phyloP scores from a whole-genome alignment of 1,140 invertebrate genomes.

The Drosophila fuyamai region DNA sequence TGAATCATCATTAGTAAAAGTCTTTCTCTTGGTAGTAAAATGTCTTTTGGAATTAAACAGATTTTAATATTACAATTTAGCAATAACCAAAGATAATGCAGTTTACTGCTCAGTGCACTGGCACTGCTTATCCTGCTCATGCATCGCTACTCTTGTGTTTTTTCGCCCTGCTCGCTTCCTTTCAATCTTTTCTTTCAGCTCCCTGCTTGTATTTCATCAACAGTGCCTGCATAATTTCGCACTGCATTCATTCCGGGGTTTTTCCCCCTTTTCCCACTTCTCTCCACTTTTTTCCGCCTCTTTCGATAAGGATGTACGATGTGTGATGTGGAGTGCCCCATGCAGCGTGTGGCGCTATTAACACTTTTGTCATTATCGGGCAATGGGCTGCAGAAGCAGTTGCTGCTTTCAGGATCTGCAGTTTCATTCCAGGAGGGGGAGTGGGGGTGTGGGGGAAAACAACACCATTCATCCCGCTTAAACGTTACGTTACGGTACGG shows the following conservation, averaged over 20 bases:
- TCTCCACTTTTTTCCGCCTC: not conserved
- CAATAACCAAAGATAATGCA: too few species aligned
- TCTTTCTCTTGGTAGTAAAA: too few species aligned
- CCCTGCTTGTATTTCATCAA: slow-evolving; percentile 70
- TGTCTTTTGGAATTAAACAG: too few species aligned
- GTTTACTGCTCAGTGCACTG: not conserved
- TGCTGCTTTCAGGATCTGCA: not conserved
- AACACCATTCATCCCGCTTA: slow-evolving; percentile 27
- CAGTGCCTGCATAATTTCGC: slow-evolving; percentile 75
- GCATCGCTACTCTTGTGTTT: slow-evolving; percentile 34
- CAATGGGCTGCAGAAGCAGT: slow-evolving; percentile 13
- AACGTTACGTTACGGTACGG: slow-evolving; percentile 22
- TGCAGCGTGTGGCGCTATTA: slow-evolving; percentile 77
- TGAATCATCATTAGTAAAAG: too few species aligned
- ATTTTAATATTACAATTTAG: too few species aligned
- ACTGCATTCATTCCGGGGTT: slow-evolving; percentile 48
- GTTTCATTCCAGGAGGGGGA: slow-evolving; percentile 1
- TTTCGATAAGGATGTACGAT: slow-evolving; percentile 21
- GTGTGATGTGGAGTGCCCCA: slow-evolving; percentile 36
- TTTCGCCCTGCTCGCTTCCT: slow-evolving; percentile 30
- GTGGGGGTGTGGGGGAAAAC: not conserved
- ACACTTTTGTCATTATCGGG: slow-evolving; percentile 80
- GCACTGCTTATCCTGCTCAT: slow-evolving; percentile 34
- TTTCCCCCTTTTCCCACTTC: too few species aligned
- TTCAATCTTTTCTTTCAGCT: slow-evolving; percentile 51